These are phyloP conservation scores for Euplexia lucipara DNA, from an alignment of 2,888 invertebrate genomes.

Conservation along the genomic window DNA sequence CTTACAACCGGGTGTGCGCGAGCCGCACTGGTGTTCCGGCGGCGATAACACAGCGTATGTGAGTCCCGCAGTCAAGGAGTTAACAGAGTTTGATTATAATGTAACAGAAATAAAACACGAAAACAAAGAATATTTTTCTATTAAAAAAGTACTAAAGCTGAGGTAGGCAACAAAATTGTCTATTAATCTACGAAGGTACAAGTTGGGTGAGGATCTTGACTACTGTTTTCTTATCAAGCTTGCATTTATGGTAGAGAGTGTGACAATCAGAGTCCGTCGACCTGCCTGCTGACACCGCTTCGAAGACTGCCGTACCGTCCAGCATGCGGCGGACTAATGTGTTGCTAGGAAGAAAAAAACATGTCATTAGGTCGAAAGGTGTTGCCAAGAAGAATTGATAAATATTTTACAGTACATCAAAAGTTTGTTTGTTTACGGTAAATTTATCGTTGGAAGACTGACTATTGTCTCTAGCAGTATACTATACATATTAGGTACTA, in stretches of 20 bases:
- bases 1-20: too few species aligned
- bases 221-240: conserved; percentile 92
- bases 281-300: conserved; percentile 92
- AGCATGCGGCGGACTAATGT: conserved; percentile 93
- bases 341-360: conserved; percentile 90
- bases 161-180: conserved; percentile 22
- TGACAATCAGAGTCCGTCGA: conserved; percentile 91
- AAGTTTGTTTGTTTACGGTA: too few species aligned
- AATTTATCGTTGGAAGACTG: too few species aligned
- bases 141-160: conserved; percentile 42
- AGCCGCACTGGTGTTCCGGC: too few species aligned
- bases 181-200: conserved; percentile 85
- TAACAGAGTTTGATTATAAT: too few species aligned
- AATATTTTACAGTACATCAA: too few species aligned
- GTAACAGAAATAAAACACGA: neutral
- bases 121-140: conserved; percentile 33
- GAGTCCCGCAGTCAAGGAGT: too few species aligned
- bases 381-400: too few species aligned
- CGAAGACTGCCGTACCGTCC: conserved; percentile 93
- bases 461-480: too few species aligned
- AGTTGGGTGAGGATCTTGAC: conserved; percentile 93
- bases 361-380: neutral
- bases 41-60: too few species aligned
- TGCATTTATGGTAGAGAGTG: conserved; percentile 92
- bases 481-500: too few species aligned